Base-by-base conservation (phyloP, 1,140 invertebrate genomes). In the Ericerus pela region DNA sequence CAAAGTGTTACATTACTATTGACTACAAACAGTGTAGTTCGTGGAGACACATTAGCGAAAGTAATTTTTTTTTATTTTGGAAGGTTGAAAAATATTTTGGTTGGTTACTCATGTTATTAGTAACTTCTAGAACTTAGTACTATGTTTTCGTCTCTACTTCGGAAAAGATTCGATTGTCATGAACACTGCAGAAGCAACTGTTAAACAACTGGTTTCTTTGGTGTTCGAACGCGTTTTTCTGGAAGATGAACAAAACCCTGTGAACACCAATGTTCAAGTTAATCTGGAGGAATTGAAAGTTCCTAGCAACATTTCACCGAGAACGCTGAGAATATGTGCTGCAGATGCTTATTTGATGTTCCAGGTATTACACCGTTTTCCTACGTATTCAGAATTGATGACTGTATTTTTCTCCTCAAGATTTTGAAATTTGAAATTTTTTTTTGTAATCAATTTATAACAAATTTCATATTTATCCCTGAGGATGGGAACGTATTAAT, bases 121-220 rank as follows among this genome's bases (percentile, higher is more conserved):
- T 51, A 26, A 56, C 55, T 76, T 77, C 51, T 68, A 96, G 84
- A 92, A 92, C 58, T 75, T 98, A 64, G 94, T 96, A 18, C 72
- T 98, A 55, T 96, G 94, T 72, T 94, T 98, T 69, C 81, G 92
- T 8, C 78, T 98, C 59, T 91, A 97, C 69, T 91, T 93, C 65
- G 82, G 88, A 6, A 90, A 95, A 75, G 85, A 97, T 75, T 79
- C 83, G 22, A 92, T 87, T 55, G 94, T 91, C 37, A 89, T 91
- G 27, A 97, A 97, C 68, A 95, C 94, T 38, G 94, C 95, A 2
- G 92, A 92, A 26, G 96, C 96, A 11, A 96, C 94, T 24, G 89
- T 98, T 3, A 74, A 95, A 41, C 96, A 99, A 68, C 72, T 98
- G 38, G 92, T 97, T n/a, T 90, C 89, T 37, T 73, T 92, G 38